Evolutionary conservation across 2,888 invertebrate species (phyloP).

Genomic region (Tineola bisselliella): DNA sequence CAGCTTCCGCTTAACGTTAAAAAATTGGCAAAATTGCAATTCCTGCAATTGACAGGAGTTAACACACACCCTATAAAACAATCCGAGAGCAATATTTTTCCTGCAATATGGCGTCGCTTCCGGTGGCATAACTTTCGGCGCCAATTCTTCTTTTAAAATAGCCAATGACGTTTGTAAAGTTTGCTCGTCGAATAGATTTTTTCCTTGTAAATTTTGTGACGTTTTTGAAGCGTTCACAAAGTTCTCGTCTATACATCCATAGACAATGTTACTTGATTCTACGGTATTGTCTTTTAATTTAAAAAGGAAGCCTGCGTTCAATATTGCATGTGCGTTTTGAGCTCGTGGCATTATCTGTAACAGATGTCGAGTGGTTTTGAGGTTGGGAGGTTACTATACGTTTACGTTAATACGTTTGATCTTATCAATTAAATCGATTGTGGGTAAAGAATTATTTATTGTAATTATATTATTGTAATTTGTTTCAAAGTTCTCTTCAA

Average conservation of each 20-base stretch:
- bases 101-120: conserved; percentile 77
- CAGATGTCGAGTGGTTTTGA: too few relatives aligned
- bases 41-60: too few relatives aligned
- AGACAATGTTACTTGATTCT: conserved; percentile 67
- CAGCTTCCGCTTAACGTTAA: too few relatives aligned
- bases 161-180: conserved; percentile 59
- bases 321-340: conserved; percentile 80
- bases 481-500: too few relatives aligned
- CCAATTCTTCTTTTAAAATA: conserved; percentile 67
- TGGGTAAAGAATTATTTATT: too few relatives aligned
- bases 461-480: too few relatives aligned
- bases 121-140: conserved; percentile 71
- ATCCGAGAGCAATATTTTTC: conserved; percentile 73
- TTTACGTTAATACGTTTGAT: too few relatives aligned
- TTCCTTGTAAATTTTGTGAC: conserved; percentile 57
- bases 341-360: conserved; percentile 76
- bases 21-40: too few relatives aligned
- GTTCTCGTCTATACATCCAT: conserved; percentile 69
- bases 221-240: conserved; percentile 68
- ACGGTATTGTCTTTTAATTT: conserved; percentile 46
- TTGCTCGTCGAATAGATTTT: conserved; percentile 42
- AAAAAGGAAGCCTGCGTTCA: conserved; percentile 79
- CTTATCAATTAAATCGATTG: too few relatives aligned
- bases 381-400: too few relatives aligned
- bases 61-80: conserved; percentile 80